Conservation (phyloP, 2,888 invertebrate genomes). For the Himalopsyche japonica region DNA sequence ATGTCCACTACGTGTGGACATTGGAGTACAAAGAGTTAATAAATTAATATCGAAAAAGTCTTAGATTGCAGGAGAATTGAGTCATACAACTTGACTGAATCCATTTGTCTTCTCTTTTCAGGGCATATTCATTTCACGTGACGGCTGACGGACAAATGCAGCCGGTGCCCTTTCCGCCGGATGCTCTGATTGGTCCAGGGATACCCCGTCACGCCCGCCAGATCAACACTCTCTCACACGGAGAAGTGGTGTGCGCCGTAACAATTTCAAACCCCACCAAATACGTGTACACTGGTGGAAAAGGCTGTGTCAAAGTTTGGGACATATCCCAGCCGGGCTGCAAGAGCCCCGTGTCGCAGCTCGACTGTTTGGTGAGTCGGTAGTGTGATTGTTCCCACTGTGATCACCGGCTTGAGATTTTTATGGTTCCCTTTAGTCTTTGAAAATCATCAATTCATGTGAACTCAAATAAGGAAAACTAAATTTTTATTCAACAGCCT, state of each 20-base stretch:
- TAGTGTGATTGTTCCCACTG: constrained; percentile 11
- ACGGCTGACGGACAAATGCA: constrained; percentile 87
- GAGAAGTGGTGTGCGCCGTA: constrained; percentile 96
- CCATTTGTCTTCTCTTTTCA: constrained; percentile 47
- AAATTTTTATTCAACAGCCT: too few species aligned
- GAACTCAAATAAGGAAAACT: too few species aligned
- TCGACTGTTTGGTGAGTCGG: constrained; percentile 82
- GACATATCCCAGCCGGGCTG: constrained; percentile 88
- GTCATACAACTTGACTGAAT: background rate
- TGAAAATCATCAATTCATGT: too few species aligned
- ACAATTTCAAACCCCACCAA: constrained; percentile 93
- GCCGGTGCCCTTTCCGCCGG: constrained; percentile 93
- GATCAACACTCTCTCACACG: constrained; percentile 90
- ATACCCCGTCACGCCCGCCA: constrained; percentile 92
- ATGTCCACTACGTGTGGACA: too few species aligned
- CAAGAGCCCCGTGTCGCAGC: constrained; percentile 86
- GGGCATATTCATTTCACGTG: constrained; percentile 94
- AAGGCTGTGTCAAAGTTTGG: constrained; percentile 98
- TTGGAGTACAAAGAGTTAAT: too few species aligned
- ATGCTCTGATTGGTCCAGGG: constrained; percentile 90
- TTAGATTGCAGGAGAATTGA: too few species aligned
- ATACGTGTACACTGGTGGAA: constrained; percentile 94
- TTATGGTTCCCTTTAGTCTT: background rate
- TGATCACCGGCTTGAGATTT: too few species aligned
- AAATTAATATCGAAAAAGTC: too few species aligned